A percentile compares a stretch with the other conserved stretches of the same genome.
Conservation (phyloP, 2,113 vertebrate genomes). For the Sinocyclocheilus rhinocerous region DNA sequence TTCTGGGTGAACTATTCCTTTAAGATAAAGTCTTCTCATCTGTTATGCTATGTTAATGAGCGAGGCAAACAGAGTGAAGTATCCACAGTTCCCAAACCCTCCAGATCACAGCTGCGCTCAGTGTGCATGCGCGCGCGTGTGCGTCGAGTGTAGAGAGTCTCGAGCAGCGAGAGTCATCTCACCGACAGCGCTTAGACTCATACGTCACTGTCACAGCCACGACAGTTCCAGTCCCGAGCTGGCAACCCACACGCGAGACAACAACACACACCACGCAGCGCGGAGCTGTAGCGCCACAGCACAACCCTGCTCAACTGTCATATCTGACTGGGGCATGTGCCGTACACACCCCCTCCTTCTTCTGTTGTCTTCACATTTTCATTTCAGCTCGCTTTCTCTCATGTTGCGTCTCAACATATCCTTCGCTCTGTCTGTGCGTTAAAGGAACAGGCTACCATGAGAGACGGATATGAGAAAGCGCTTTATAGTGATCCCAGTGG, state of each 20-base stretch:
- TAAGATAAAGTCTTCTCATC: conserved; percentile 36
- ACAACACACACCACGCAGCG: conserved; percentile 53
- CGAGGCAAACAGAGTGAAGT: conserved; percentile 37
- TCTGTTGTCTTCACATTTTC: conserved; percentile 43
- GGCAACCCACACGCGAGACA: conserved; percentile 48
- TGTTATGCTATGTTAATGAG: conserved; percentile 46
- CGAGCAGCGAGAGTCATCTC: conserved; percentile 35
- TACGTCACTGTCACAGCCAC: conserved; percentile 59
- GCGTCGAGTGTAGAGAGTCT: conserved; percentile 13
- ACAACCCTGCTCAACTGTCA: conserved; percentile 65
- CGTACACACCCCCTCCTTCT: conserved; percentile 45
- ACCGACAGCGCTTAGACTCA: conserved; percentile 43
- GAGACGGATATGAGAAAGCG: conserved; percentile 49
- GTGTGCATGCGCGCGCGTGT: conserved; percentile 16
- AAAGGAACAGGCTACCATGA: conserved; percentile 43
- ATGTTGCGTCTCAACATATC: conserved; percentile 43
- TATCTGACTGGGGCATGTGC: conserved; percentile 53
- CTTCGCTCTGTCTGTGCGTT: conserved; percentile 33
- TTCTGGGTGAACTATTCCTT: conserved; percentile 7
- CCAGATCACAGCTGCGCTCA: conserved; percentile 29
- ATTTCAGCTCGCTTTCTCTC: conserved; percentile 57
- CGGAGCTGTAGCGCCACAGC: conserved; percentile 63
- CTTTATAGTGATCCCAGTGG: conserved; percentile 37
- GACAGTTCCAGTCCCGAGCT: conserved; percentile 53
- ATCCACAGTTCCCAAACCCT: conserved; percentile 41